phyloP scores from a whole-genome alignment of 2,113 vertebrate species.

The Grammomys dolichurus region DNA sequence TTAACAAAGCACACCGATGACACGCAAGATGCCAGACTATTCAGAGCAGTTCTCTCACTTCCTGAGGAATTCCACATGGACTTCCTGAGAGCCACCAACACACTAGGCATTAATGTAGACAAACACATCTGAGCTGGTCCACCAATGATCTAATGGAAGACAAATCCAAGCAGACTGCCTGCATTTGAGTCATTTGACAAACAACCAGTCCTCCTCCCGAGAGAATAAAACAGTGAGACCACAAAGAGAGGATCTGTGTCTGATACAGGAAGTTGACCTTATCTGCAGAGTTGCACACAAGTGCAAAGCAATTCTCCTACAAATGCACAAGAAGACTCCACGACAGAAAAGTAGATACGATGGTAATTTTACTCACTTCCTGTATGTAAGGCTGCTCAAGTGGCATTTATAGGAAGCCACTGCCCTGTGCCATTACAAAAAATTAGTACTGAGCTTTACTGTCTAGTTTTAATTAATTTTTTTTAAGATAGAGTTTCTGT shows the following conservation, averaged over 20 bases:
- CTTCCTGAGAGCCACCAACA: conserved; percentile 7
- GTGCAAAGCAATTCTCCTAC: background rate
- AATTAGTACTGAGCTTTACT: background rate
- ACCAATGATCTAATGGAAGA: background rate
- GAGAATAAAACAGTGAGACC: background rate
- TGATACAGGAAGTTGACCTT: background rate
- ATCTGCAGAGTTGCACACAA: background rate
- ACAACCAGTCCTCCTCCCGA: background rate
- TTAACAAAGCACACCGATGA: background rate
- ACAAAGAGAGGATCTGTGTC: background rate
- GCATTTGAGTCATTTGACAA: background rate
- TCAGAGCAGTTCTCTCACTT: background rate
- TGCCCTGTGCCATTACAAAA: background rate
- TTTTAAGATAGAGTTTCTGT: too few species aligned
- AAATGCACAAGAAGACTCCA: background rate
- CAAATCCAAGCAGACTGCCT: background rate
- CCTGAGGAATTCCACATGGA: background rate
- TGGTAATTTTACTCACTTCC: background rate
- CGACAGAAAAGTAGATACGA: background rate
- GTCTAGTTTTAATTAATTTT: background rate
- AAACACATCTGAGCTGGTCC: background rate
- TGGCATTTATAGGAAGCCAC: background rate
- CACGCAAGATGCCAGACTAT: background rate
- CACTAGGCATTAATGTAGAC: background rate
- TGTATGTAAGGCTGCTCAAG: background rate